Conservation (phyloP, 2,888 invertebrate species). For the Drosophila algonquin region DNA sequence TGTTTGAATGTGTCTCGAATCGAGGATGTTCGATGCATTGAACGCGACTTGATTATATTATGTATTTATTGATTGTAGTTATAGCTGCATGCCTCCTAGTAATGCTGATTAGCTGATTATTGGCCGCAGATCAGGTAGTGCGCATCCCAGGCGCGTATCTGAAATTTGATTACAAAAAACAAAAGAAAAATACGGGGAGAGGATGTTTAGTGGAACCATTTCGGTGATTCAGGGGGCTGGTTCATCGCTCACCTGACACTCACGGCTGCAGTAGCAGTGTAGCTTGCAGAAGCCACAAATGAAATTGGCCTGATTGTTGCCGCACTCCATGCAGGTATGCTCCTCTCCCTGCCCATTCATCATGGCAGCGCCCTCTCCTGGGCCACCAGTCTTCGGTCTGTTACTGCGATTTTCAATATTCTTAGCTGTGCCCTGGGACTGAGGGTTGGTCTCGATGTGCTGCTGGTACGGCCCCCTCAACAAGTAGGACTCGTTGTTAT, state of each 20-base stretch:
- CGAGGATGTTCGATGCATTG: neutral
- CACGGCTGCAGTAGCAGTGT: slow-evolving; percentile 97
- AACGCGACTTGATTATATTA: slow-evolving; percentile 12
- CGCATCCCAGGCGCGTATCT: slow-evolving; percentile 92
- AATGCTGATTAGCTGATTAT: slow-evolving; percentile 50
- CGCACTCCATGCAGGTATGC: slow-evolving; percentile 91
- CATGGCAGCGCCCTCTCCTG: slow-evolving; percentile 60
- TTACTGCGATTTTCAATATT: neutral
- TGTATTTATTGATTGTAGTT: slow-evolving; percentile 16
- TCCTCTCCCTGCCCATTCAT: slow-evolving; percentile 49
- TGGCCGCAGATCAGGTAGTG: slow-evolving; percentile 52
- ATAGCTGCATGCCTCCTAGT: slow-evolving; percentile 32
- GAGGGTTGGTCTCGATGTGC: neutral
- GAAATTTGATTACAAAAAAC: slow-evolving; percentile 71
- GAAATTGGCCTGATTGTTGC: slow-evolving; percentile 91
- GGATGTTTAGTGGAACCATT: neutral
- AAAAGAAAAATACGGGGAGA: neutral
- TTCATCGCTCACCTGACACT: slow-evolving; percentile 90
- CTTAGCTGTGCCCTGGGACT: neutral
- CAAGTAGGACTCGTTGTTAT: slow-evolving; percentile 15
- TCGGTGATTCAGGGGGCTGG: neutral
- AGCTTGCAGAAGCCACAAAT: slow-evolving; percentile 95
- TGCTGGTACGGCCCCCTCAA: neutral
- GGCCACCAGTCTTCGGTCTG: neutral
- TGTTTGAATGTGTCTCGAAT: neutral